Base-by-base conservation (phyloP, 2,888 invertebrate species). In the Parelbella ahira region DNA sequence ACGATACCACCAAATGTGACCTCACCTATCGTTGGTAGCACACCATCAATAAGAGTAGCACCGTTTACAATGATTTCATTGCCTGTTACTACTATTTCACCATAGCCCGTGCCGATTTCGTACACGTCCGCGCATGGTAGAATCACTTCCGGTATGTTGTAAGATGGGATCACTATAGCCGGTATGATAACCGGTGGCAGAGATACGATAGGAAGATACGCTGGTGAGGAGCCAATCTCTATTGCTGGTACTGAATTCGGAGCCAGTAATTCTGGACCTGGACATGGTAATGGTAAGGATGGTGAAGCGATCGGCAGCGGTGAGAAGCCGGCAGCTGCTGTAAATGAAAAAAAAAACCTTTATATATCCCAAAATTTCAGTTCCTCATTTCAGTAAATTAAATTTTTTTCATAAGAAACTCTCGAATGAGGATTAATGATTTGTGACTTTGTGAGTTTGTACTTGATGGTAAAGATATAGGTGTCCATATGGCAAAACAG, bases 171-270 rank as follows among this genome's bases (percentile, higher is more conserved):
- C 2, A 32, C 42, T 0, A 29, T 4, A 0, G 34, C 23, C 9
- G 42, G 42, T 11, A 42, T 29, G 21, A 36, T 12, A 0, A 44
- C 8, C 1, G 44, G 37, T 13, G 44, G 30, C 20, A 44, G 23
- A 4, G 3, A 9, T 1, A 39, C 9, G 7, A 10, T 13, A 10
- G 19, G 23, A 0, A 20, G 20, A n/a, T 8, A 20, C 13, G 32
- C 7, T 27, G 32, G 20, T 18, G 7, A 9, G 9, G 11, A 30
- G 7, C 1, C 6, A 0, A 5, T 13, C 1, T 5, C 12, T 2
- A n/a, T 6, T 15, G 7, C 6, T 1, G 23, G 5, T 8, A 1
- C n/a, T 2, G 6, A n/a, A n/a, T n/a, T 2, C n/a, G 13, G 3
- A 5, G 12, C 1, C 12, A 15, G 13, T 10, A 15, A 1, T 2